Conservation (phyloP, 1,140 invertebrate genomes). For the Schlechtendalia chinensis region DNA sequence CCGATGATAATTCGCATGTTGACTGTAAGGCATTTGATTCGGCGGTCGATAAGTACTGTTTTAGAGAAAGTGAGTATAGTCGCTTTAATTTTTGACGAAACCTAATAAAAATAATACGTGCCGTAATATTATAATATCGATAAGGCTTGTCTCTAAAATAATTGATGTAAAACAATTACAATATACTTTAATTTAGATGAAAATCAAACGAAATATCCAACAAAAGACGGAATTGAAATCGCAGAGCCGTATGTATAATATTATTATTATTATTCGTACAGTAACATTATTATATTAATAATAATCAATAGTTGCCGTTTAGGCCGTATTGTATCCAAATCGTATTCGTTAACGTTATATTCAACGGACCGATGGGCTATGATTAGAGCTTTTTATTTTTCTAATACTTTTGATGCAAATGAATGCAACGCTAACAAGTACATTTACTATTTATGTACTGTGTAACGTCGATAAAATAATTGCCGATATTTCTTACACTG, state of each 20-base stretch:
- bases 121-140: too few species aligned
- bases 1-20: constrained; percentile 3
- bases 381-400: too few species aligned
- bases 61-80: constrained; percentile 1
- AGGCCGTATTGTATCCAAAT: too few species aligned
- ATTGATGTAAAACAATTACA: background rate
- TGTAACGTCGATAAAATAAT: background rate
- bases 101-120: background rate
- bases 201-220: background rate
- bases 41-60: background rate
- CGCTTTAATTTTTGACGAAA: background rate
- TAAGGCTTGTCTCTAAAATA: too few species aligned
- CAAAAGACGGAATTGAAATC: background rate
- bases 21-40: constrained; percentile 13
- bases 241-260: constrained; percentile 3
- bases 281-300: background rate
- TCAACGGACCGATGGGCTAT: too few species aligned
- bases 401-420: background rate
- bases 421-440: background rate
- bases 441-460: too few species aligned
- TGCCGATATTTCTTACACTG: background rate
- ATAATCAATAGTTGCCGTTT: background rate
- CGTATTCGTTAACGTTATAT: too few species aligned
- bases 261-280: background rate
- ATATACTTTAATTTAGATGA: background rate